phyloP scores from a whole-genome alignment of 2,113 vertebrate species.

The Camelus bactrianus region DNA sequence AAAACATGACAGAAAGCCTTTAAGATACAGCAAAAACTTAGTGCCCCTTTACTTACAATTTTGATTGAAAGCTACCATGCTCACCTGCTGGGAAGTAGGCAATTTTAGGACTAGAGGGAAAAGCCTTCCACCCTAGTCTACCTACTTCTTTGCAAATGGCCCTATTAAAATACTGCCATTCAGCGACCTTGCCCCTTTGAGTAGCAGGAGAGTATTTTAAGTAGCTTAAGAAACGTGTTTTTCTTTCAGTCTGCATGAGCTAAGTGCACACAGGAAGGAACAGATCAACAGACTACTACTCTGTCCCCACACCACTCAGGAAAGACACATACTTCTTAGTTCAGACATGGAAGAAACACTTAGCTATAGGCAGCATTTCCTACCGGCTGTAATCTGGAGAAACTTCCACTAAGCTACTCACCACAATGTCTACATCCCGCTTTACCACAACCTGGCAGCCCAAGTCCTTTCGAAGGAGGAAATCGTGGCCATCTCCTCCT shows the following conservation, averaged over 20 bases:
- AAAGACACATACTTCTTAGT: constrained; percentile 42
- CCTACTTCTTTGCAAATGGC: neutral
- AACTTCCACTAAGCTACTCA: constrained; percentile 26
- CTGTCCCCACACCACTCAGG: neutral
- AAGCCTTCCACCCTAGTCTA: constrained; percentile 40
- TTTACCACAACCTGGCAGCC: constrained; percentile 13
- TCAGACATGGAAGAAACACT: constrained; percentile 37
- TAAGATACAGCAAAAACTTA: neutral
- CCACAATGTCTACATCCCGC: neutral
- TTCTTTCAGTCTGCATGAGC: neutral
- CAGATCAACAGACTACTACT: neutral
- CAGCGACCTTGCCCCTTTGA: neutral
- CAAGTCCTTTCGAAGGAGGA: neutral
- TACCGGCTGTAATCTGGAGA: neutral
- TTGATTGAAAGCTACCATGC: constrained; percentile 5
- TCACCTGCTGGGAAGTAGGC: neutral
- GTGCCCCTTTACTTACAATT: neutral
- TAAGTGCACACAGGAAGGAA: neutral
- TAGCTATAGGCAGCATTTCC: neutral
- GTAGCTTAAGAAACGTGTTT: neutral
- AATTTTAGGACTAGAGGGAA: constrained; percentile 11
- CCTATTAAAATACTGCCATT: constrained; percentile 5
- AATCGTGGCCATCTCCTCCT: neutral
- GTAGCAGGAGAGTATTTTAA: neutral
- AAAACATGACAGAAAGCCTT: constrained; percentile 50